Evolutionary conservation across 2,888 invertebrate species (phyloP), one percentile per base, ranked within the genome.

Genomic region (Leucoma salicis): DNA sequence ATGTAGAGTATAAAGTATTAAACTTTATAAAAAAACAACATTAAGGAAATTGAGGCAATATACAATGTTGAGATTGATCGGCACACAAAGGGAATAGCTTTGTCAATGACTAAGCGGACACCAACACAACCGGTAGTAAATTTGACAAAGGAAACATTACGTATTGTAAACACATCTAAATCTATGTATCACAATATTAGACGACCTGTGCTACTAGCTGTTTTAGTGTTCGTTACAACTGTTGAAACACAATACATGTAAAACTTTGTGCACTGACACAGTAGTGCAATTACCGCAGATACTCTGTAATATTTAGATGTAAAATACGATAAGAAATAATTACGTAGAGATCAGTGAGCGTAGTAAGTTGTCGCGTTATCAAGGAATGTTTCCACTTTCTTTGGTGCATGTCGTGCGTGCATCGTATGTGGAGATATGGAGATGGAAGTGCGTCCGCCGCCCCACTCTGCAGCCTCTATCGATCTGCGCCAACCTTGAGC

Each of bases 341-440:
- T 62, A 65, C 57, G 54, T 53, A 64, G 64, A 49, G 62, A 57
- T 70, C 65, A 63, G 52, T 44, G 60, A 71, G 66, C 68, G 66
- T 31, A n/a, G 8, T 49, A 67, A 58, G 54, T 58, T 57, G 61
- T 65, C 58, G 62, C 62, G 66, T 70, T 74, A 75, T 70, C 60
- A 68, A 76, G 71, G 82, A 86, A 87, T 86, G 74, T 77, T 69
- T 71, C 74, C 73, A 82, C 87, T 87, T 87, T 87, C 82, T 70
- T 82, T 69, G 62, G 65, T 74, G 74, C 74, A 76, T 21, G 21
- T 8, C 21, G 21, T 70, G 66, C 66, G 64, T 79, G 80, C 77
- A 78, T 70, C 72, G 80, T 76, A 78, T 69, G 73, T 63, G 57
- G 62, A 62, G 65, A 54, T 54, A 67, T 61, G 59, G 52, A 62